Percentiles rank a stretch among this genome's conserved stretches.
phyloP scores from a whole-genome alignment of 2,113 vertebrate genomes.

The human region DNA sequence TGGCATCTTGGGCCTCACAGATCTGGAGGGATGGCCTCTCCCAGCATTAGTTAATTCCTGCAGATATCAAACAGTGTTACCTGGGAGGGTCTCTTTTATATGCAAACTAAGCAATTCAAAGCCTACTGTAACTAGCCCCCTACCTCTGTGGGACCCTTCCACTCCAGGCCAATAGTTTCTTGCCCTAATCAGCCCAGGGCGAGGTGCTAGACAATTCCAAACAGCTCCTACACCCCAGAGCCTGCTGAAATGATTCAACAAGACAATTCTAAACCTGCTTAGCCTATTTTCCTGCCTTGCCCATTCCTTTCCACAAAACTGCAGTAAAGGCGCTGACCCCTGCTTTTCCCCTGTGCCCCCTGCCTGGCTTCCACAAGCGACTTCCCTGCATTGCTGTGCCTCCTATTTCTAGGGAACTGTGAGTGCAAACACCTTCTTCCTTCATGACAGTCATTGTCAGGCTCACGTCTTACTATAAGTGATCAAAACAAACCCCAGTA shows the following conservation, averaged over 20 bases:
- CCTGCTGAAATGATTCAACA: background rate
- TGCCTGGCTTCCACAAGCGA: background rate
- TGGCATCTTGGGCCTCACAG: background rate
- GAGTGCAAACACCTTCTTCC: background rate
- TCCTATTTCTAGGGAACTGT: background rate
- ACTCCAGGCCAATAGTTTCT: background rate
- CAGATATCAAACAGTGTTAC: background rate
- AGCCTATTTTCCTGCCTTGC: background rate
- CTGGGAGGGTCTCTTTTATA: background rate
- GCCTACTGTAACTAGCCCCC: too few relatives aligned
- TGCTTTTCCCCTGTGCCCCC: background rate
- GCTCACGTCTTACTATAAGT: background rate
- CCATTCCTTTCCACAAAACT: background rate
- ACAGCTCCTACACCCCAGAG: too few relatives aligned
- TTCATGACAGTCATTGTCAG: background rate
- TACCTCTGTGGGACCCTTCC: too few relatives aligned
- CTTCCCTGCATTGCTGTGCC: background rate
- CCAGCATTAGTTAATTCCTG: background rate
- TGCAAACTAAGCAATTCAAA: background rate
- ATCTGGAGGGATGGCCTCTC: background rate
- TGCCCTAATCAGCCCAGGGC: background rate
- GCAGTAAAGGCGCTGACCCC: background rate
- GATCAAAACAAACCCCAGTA: background rate
- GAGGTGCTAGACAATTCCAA: background rate
- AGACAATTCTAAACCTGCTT: background rate